A percentile compares a stretch with the other conserved stretches of the same genome.
Evolutionary conservation across 2,113 vertebrate species (phyloP).

Genomic region (Turnix velox): DNA sequence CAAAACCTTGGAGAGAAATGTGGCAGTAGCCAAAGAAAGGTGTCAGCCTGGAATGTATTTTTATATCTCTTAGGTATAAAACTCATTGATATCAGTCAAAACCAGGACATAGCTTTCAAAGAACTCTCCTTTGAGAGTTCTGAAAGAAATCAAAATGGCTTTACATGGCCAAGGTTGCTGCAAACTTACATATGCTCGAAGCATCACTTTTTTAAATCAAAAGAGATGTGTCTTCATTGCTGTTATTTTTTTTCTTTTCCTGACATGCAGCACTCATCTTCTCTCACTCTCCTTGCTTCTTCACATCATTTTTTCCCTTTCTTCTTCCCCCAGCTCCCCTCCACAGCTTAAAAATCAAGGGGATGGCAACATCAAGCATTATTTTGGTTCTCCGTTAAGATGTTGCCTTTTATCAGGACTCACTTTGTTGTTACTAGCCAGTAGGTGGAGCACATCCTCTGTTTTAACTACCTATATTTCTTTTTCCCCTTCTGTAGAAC

Average conservation of each 20-base stretch:
- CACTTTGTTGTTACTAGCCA: background rate
- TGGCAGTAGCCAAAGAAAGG: background rate
- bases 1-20: background rate
- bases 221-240: background rate
- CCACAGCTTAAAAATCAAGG: background rate
- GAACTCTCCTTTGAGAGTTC: background rate
- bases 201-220: background rate
- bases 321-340: background rate
- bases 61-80: background rate
- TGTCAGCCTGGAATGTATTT: background rate
- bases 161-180: background rate
- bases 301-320: background rate
- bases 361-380: background rate
- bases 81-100: background rate
- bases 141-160: background rate
- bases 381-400: background rate
- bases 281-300: background rate
- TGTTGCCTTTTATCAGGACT: background rate
- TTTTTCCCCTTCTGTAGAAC: background rate
- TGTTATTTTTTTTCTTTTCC: background rate
- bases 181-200: background rate
- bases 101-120: background rate
- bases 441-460: slow-evolving; percentile 69
- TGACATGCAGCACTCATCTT: background rate
- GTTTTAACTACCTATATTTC: background rate